These are phyloP conservation scores for Montipora capricornis DNA, from an alignment of 64 coral and sea anemone species.

Conservation along the genomic window DNA sequence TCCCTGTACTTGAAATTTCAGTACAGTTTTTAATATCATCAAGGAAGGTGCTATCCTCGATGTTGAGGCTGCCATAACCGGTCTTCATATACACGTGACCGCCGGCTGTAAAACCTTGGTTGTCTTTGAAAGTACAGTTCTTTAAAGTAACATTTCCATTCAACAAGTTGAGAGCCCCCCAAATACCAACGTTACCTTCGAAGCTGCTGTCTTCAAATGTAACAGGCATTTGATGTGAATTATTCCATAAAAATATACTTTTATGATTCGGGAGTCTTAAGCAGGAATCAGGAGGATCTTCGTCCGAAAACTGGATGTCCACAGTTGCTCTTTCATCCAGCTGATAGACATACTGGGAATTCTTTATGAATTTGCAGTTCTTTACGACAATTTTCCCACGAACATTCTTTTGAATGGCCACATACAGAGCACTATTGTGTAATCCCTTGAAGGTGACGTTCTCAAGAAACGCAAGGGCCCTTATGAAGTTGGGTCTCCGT, in stretches of 20 bases:
- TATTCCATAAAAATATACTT: background rate
- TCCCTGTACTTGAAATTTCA: background rate
- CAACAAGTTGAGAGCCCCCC: background rate
- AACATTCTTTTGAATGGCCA: background rate
- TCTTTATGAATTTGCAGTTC: slow-evolving; percentile 31
- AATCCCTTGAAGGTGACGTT: slow-evolving; percentile 30
- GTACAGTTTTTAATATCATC: too few relatives aligned
- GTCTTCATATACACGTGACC: slow-evolving; percentile 32
- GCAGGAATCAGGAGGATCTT: background rate
- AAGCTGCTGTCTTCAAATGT: background rate
- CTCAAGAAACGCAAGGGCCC: background rate
- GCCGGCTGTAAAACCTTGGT: background rate
- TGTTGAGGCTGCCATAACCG: slow-evolving; percentile 18
- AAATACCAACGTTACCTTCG: background rate
- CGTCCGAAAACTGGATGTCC: background rate
- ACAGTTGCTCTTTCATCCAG: background rate
- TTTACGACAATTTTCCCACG: background rate
- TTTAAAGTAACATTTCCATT: slow-evolving; percentile 42
- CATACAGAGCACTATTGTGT: background rate
- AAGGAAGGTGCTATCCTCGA: slow-evolving; percentile 18
- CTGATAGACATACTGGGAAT: background rate
- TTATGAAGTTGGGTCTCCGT: background rate
- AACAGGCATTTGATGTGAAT: background rate
- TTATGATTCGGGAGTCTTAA: background rate
- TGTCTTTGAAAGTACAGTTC: slow-evolving; percentile 51